phyloP scores from a whole-genome alignment of 2,888 invertebrate genomes.

The Megaustenia siamemsis region DNA sequence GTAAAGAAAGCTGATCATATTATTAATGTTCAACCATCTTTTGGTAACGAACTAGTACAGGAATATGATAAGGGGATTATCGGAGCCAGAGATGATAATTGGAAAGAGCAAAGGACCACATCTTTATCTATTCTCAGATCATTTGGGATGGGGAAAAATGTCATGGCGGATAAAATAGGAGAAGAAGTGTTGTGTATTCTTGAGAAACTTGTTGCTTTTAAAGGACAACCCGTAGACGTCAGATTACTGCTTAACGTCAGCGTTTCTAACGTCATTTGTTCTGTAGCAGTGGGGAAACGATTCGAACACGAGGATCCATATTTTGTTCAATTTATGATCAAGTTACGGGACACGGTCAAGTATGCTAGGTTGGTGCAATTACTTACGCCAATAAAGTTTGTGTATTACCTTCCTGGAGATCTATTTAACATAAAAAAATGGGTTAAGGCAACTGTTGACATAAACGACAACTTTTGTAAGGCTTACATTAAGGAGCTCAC shows the following conservation, averaged over 20 bases:
- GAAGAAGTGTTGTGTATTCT: constrained; percentile 48
- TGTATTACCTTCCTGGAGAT: constrained; percentile 61
- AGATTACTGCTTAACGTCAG: constrained; percentile 14
- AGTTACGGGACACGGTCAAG: background rate
- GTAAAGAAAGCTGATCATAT: constrained; percentile 53
- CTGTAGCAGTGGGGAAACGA: constrained; percentile 42
- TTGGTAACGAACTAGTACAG: background rate
- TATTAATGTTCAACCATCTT: constrained; percentile 27
- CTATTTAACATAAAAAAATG: constrained; percentile 52
- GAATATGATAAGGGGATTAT: constrained; percentile 40
- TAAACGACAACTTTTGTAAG: constrained; percentile 40
- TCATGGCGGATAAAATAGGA: constrained; percentile 47
- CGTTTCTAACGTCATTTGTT: constrained; percentile 49
- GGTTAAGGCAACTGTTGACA: constrained; percentile 5
- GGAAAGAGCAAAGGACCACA: constrained; percentile 50
- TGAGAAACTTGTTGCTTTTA: background rate
- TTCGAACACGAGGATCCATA: constrained; percentile 45
- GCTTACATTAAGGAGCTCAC: constrained; percentile 54
- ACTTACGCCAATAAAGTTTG: constrained; percentile 14
- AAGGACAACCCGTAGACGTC: constrained; percentile 40
- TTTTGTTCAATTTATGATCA: constrained; percentile 4
- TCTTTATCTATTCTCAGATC: constrained; percentile 44
- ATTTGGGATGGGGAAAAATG: constrained; percentile 52
- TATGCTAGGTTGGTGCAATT: background rate
- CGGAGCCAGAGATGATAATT: constrained; percentile 24